These are phyloP conservation scores for Scaptomyza polygonia DNA, from an alignment of 2,888 invertebrate species.

Conservation along the genomic window DNA sequence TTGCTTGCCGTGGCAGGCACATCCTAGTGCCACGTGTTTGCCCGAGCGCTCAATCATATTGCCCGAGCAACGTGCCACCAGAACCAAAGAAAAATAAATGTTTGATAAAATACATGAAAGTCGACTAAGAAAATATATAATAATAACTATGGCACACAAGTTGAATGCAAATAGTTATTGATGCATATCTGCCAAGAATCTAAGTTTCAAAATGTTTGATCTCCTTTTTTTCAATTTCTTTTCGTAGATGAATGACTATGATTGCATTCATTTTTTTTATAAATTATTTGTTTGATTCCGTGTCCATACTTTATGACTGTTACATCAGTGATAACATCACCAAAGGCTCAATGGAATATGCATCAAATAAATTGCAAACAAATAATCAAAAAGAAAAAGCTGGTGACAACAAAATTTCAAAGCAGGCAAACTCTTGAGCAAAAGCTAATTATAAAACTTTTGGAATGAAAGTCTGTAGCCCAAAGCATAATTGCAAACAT, in stretches of 20 bases:
- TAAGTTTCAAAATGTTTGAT: neutral
- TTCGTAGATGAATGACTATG: neutral
- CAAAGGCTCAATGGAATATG: neutral
- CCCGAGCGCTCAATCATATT: slow-evolving; percentile 66
- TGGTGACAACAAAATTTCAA: neutral
- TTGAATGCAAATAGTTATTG: slow-evolving; percentile 62
- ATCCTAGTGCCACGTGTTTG: slow-evolving; percentile 57
- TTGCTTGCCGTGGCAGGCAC: slow-evolving; percentile 49
- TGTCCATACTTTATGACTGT: neutral
- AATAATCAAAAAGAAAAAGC: neutral
- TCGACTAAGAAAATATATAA: slow-evolving; percentile 5
- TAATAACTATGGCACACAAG: slow-evolving; percentile 37
- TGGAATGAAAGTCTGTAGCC: slow-evolving; percentile 2
- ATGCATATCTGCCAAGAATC: slow-evolving; percentile 32
- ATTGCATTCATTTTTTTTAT: neutral
- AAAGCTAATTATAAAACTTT: slow-evolving; percentile 8
- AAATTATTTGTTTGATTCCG: neutral
- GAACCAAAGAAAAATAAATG: slow-evolving; percentile 8
- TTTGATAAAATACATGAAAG: slow-evolving; percentile 5
- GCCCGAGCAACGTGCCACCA: slow-evolving; percentile 38
- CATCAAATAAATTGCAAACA: neutral
- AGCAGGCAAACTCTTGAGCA: neutral
- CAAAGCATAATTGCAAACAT: slow-evolving; percentile 59
- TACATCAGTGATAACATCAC: no score
- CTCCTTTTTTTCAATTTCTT: neutral